A percentile compares a stretch with the other conserved stretches of the same genome.
Evolutionary conservation across 2,888 invertebrate species (phyloP).

Genomic region (Horisme vitalbata): DNA sequence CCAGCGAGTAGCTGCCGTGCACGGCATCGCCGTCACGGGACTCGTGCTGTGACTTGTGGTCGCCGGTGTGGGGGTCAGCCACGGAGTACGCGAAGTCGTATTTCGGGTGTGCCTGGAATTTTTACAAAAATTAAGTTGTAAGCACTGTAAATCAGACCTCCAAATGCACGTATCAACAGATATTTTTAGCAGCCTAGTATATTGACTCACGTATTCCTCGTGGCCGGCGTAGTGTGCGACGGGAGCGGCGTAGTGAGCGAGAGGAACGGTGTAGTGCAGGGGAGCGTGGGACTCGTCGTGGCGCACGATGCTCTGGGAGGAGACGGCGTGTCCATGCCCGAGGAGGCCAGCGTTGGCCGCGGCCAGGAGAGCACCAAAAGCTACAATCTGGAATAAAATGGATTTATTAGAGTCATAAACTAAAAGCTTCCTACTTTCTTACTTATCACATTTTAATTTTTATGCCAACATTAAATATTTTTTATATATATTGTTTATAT

Average conservation of each 20-base stretch:
- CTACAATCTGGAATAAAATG: slow-evolving; percentile 58
- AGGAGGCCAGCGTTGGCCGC: slow-evolving; percentile 71
- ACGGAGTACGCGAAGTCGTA: slow-evolving; percentile 80
- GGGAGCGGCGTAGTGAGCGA: slow-evolving; percentile 40
- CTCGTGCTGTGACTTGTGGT: slow-evolving; percentile 81
- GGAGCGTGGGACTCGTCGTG: slow-evolving; percentile 53
- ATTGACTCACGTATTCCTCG: slow-evolving; percentile 42
- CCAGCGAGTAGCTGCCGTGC: slow-evolving; percentile 82
- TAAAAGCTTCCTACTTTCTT: too few relatives aligned
- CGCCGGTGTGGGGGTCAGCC: slow-evolving; percentile 81
- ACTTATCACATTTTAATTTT: too few relatives aligned
- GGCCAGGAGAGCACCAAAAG: slow-evolving; percentile 63
- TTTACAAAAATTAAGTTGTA: not conserved
- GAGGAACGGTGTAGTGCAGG: slow-evolving; percentile 34
- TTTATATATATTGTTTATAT: not conserved
- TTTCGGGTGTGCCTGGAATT: slow-evolving; percentile 60
- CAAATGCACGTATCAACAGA: too few relatives aligned
- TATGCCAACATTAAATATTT: too few relatives aligned
- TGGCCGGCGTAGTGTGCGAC: slow-evolving; percentile 42
- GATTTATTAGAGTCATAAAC: too few relatives aligned
- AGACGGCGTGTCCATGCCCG: slow-evolving; percentile 54
- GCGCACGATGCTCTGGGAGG: slow-evolving; percentile 63
- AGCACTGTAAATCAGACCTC: not conserved
- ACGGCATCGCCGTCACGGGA: slow-evolving; percentile 79
- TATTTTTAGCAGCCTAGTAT: not conserved